These are phyloP conservation scores for Phymorhynchus buccinoides DNA, from an alignment of 1,140 invertebrate genomes.

Conservation along the genomic window DNA sequence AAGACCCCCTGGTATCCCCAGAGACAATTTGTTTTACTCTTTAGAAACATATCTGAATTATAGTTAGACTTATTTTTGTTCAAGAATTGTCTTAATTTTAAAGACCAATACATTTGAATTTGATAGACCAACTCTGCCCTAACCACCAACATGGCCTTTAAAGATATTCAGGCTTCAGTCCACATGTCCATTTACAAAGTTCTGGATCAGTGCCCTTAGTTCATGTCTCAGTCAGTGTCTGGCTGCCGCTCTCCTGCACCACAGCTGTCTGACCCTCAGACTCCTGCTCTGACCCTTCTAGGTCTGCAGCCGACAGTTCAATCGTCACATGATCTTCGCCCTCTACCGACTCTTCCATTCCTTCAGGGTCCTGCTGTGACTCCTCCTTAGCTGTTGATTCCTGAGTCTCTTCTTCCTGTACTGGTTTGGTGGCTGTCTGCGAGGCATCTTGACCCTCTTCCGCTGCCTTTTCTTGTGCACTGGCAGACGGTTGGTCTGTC, in stretches of 20 bases:
- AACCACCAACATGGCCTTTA: not conserved
- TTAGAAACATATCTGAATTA: too few relatives aligned
- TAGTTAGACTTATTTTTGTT: too few relatives aligned
- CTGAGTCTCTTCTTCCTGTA: not conserved
- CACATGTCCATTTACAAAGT: too few relatives aligned
- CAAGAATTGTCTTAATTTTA: too few relatives aligned
- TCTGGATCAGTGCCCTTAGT: too few relatives aligned
- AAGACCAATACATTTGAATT: too few relatives aligned
- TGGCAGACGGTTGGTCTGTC: not conserved
- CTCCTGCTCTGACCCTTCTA: not conserved
- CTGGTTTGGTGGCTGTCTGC: not conserved
- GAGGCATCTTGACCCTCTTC: not conserved
- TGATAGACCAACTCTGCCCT: too few relatives aligned
- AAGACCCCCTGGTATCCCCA: too few relatives aligned
- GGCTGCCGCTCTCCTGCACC: not conserved
- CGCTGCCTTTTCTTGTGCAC: not conserved
- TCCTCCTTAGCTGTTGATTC: not conserved
- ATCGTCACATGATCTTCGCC: not conserved
- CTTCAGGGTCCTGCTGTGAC: not conserved
- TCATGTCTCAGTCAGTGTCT: not conserved
- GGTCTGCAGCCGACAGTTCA: not conserved
- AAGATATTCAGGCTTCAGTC: not conserved
- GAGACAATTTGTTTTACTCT: too few relatives aligned
- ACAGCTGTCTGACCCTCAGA: not conserved
- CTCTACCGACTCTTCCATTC: not conserved